Evolutionary conservation across 2,113 vertebrate genomes (phyloP), one percentile per base, ranked within the genome.

Genomic region (chimpanzee (Pan troglodytes)): DNA sequence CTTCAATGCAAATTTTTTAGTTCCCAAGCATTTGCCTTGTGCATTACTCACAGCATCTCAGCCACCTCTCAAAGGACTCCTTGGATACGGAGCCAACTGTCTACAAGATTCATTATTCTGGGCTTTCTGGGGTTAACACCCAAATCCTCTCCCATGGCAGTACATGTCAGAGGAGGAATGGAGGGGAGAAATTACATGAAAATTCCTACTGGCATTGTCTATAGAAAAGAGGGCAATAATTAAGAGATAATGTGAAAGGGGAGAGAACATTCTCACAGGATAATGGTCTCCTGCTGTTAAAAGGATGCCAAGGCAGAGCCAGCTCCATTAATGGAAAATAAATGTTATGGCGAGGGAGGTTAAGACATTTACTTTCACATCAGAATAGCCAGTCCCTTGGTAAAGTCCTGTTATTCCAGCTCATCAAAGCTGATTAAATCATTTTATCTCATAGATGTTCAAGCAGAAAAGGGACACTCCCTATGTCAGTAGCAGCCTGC

Each of bases 171-270:
- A 97, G 82, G 52, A 81, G 22, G 35, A 94, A 95, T 59, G 76
- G 84, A 83, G 81, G 94, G 48, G 94, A 50, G 93, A 90, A 97
- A 98, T 97, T 93, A 94, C 95, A 97, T 82, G 88, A 97, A 98
- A 98, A 98, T 98, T 97, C 95, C 93, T 98, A 90, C 95, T 97
- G 97, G 97, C 93, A 98, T 94, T 80, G 59, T 96, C 98, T 98
- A 86, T 90, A 81, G 94, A 96, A 97, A 98, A 95, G 97, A 98
- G 95, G 98, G 97, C 98, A 98, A 98, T 98, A 98, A 98, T 98
- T 98, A 98, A 97, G 92, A 98, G 96, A 96, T 97, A 98, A 98
- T 98, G 97, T 97, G 97, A 97, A 94, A 95, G 95, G 96, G 50
- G 98, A 97, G 81, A 98, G 96, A 96, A 98, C 96, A 98, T 98